Percentiles rank a stretch among this genome's conserved stretches.
These are phyloP conservation scores for Petrocephalus sullivani DNA, from an alignment of 2,797 vertebrate genomes.

Conservation along the genomic window DNA sequence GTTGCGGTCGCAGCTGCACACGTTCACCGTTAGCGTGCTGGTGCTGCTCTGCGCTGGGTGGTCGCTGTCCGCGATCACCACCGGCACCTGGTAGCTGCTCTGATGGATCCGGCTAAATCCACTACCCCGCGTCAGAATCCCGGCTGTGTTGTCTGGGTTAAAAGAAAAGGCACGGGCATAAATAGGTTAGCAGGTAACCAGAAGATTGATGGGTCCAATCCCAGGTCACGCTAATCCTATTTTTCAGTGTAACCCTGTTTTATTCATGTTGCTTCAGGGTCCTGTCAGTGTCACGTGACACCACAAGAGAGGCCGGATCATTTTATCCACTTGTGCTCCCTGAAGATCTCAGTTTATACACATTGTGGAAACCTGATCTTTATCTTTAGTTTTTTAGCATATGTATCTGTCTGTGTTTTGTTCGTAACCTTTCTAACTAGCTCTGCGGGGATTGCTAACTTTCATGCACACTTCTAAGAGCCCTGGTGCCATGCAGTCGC, in stretches of 20 bases:
- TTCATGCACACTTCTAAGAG: neutral
- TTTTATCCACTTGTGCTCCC: neutral
- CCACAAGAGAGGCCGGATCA: neutral
- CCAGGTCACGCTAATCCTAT: neutral
- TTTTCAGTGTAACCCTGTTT: neutral
- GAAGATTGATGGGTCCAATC: neutral
- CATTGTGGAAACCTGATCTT: neutral
- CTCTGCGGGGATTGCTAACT: neutral
- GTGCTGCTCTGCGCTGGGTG: slow-evolving; percentile 86
- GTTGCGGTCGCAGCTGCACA: slow-evolving; percentile 86
- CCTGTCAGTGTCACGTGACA: neutral
- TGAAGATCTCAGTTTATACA: neutral
- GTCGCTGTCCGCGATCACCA: slow-evolving; percentile 85
- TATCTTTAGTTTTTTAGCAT: neutral
- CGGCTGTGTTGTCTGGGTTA: slow-evolving; percentile 84
- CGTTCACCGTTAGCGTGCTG: slow-evolving; percentile 80
- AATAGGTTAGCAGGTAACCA: neutral
- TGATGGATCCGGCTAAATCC: slow-evolving; percentile 81
- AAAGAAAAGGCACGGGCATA: neutral
- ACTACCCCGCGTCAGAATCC: slow-evolving; percentile 76
- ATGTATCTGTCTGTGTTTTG: neutral
- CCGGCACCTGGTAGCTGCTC: slow-evolving; percentile 79
- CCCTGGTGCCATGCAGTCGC: neutral
- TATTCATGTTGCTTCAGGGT: neutral
- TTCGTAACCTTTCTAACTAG: too few species aligned